Conservation (phyloP, 1,140 invertebrate genomes). For the Agrilus planipennis region DNA sequence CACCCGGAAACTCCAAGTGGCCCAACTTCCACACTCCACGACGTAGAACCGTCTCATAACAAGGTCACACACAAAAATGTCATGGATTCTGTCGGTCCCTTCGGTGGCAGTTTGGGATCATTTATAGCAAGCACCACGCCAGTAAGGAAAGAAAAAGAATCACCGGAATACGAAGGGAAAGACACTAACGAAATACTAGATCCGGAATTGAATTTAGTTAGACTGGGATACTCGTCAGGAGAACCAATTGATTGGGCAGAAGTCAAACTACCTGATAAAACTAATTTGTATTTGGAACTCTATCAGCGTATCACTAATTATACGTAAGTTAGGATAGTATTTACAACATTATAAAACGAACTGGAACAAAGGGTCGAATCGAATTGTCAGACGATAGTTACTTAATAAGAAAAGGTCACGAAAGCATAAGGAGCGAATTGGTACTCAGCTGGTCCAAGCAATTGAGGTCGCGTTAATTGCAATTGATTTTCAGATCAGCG, state of each 20-base stretch:
- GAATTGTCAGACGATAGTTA: too few species aligned
- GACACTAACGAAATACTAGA: slow-evolving; percentile 29
- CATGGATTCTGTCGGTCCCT: background rate
- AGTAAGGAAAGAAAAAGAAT: slow-evolving; percentile 23
- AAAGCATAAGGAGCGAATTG: too few species aligned
- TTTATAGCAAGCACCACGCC: slow-evolving; percentile 18
- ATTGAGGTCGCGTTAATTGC: too few species aligned
- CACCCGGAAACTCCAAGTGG: slow-evolving; percentile 38
- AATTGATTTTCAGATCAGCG: too few species aligned
- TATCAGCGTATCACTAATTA: slow-evolving; percentile 42
- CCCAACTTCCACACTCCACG: background rate
- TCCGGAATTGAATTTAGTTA: slow-evolving; percentile 28
- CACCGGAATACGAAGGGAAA: slow-evolving; percentile 30
- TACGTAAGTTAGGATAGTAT: slow-evolving; percentile 36
- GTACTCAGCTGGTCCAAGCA: too few species aligned
- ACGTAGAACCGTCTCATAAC: background rate
- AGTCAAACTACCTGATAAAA: slow-evolving; percentile 41
- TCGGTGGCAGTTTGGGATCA: slow-evolving; percentile 20
- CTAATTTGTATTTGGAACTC: slow-evolving; percentile 42
- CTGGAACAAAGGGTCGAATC: too few species aligned
- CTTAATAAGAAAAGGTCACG: too few species aligned
- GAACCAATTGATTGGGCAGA: slow-evolving; percentile 41
- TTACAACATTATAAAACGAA: too few species aligned
- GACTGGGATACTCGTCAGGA: slow-evolving; percentile 38
- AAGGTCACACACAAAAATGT: background rate